Percentiles rank a stretch among this genome's conserved stretches.
Conservation (phyloP, 2,888 invertebrate genomes). For the Capitulum mitella region DNA sequence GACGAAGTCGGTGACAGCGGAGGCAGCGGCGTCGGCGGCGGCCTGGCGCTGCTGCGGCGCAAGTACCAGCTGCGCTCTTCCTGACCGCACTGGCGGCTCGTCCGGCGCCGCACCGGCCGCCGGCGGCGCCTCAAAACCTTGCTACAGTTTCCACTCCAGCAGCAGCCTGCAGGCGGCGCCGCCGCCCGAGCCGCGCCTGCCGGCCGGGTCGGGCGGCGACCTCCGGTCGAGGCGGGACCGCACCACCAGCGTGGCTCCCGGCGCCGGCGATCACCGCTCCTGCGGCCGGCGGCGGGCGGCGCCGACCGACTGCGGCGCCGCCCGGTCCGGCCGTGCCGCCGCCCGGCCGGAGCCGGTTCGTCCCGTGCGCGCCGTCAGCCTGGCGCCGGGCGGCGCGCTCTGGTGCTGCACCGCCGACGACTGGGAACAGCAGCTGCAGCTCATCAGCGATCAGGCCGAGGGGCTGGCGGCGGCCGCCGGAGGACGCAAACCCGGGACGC, state of each 20-base stretch:
- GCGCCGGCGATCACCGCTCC: not conserved
- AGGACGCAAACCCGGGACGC: not conserved
- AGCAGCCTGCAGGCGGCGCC: not conserved
- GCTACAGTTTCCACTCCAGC: no score
- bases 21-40: not conserved
- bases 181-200: not conserved
- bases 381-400: not conserved
- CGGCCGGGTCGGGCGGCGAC: not conserved
- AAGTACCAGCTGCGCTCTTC: not conserved
- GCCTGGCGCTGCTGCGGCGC: not conserved
- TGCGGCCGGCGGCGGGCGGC: not conserved
- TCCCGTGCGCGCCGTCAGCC: not conserved
- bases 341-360: not conserved
- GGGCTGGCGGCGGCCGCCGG: not conserved
- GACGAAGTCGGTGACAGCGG: no score
- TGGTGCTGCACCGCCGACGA: not conserved
- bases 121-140: no score
- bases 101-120: not conserved
- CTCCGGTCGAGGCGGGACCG: not conserved
- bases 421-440: not conserved
- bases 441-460: not conserved
- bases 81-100: not conserved
- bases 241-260: not conserved
- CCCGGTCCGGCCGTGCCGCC: not conserved
- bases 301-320: not conserved